Evolutionary conservation across 2,888 invertebrate species (phyloP), one percentile per base, ranked within the genome.

Genomic region (Adelognathus sp.): DNA sequence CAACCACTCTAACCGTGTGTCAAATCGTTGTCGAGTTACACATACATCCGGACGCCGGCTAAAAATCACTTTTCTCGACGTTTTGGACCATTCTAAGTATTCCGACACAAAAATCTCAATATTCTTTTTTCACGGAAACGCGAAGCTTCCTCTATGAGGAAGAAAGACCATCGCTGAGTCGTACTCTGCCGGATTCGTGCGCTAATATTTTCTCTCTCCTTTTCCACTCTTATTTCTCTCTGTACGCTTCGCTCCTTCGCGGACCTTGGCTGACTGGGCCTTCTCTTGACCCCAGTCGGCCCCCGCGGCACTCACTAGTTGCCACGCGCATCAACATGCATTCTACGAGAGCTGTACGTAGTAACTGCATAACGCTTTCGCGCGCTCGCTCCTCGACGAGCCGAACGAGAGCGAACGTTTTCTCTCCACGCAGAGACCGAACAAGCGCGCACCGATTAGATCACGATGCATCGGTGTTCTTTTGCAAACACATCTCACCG

Each of bases 401-500:
- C 79, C n/a, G 77, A 82, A 81, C 81, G 81, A 82, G 81, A 81
- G 82, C 81, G 81, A 82, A 81, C 81, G 73, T 76, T 77, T 79
- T 79, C 79, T 71, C 75, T 81, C 75, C 61, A 72, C 70, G 72
- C 73, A 61, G 31, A 71, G 41, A 71, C 74, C 71, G 79, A 82
- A 81, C 81, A 82, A 79, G 77, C 71, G 77, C 71, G 71, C 70
- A 63, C 73, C 76, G 81, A 81, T 82, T 79, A 75, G 79, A 81
- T 81, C 79, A 70, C 70, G 73, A 73, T 72, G 46, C 76, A 66
- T 69, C 61, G 69, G 71, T 82, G 76, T 74, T 74, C 78, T 79
- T 73, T 79, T 78, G 76, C 70, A 71, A 78, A 76, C 76, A 75
- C 70, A 76, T 76, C 71, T 58, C 67, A 61, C 52, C 27, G 73